phyloP scores from a whole-genome alignment of 1,140 invertebrate genomes.

The Drosophila baimaii region DNA sequence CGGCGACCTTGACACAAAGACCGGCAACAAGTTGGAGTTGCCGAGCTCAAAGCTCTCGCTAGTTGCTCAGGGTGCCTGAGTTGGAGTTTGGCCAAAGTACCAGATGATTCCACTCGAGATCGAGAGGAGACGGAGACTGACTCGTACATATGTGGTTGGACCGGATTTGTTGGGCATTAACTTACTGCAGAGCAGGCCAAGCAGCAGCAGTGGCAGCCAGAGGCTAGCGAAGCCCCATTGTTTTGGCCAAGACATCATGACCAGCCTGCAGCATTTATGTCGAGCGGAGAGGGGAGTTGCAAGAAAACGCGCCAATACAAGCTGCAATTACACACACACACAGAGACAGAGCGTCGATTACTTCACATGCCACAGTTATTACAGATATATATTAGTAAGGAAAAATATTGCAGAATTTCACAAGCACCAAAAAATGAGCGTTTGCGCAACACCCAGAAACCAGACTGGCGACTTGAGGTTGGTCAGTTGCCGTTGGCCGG shows the following conservation, averaged over 20 bases:
- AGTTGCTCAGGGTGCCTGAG: slow-evolving; percentile 30
- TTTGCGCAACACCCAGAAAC: slow-evolving; percentile 53
- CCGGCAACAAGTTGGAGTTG: slow-evolving; percentile 67
- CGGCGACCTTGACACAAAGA: slow-evolving; percentile 81
- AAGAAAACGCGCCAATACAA: neutral
- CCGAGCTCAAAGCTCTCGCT: too few relatives aligned
- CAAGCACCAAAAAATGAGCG: slow-evolving; percentile 3
- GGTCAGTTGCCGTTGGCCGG: slow-evolving; percentile 36
- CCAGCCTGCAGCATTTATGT: slow-evolving; percentile 66
- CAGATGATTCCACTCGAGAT: slow-evolving; percentile 17
- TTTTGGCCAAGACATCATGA: slow-evolving; percentile 75
- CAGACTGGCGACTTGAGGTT: slow-evolving; percentile 32
- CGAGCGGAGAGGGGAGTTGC: slow-evolving; percentile 8
- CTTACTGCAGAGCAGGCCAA: slow-evolving; percentile 69
- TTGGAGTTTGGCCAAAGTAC: slow-evolving; percentile 28
- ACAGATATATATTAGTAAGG: slow-evolving; percentile 10
- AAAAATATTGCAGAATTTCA: slow-evolving; percentile 41
- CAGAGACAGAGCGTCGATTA: slow-evolving; percentile 52
- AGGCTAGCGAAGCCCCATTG: slow-evolving; percentile 61
- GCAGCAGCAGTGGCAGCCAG: slow-evolving; percentile 57
- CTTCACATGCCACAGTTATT: slow-evolving; percentile 48
- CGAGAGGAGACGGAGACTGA: slow-evolving; percentile 5
- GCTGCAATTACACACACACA: slow-evolving; percentile 51
- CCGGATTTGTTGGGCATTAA: slow-evolving; percentile 48
- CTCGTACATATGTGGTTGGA: slow-evolving; percentile 43